Evolutionary conservation across 2,888 invertebrate genomes (phyloP).

Genomic region (Phaonia tiefii): DNA sequence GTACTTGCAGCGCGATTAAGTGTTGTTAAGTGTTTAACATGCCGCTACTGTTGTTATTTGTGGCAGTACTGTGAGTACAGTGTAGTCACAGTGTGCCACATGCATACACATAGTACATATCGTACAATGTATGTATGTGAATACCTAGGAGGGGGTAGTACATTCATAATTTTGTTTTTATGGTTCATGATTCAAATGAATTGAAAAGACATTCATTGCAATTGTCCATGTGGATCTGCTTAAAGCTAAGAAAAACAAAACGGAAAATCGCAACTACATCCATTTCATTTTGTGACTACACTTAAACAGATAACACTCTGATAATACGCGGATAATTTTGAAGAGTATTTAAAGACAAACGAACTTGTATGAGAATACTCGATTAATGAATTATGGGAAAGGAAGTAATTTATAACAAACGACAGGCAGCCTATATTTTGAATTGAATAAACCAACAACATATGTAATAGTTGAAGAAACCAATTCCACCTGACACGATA

Average conservation of each 20-base stretch:
- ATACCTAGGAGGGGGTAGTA: conserved; percentile 2
- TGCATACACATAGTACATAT: neutral
- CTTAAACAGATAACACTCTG: conserved; percentile 6
- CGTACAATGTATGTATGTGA: neutral
- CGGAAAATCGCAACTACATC: too few relatives aligned
- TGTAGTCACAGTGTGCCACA: conserved; percentile 1
- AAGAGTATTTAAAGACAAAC: too few relatives aligned
- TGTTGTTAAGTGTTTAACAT: conserved; percentile 27
- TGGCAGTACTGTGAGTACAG: neutral
- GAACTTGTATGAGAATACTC: too few relatives aligned
- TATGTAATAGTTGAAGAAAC: too few relatives aligned
- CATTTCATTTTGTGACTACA: too few relatives aligned
- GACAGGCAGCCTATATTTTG: too few relatives aligned
- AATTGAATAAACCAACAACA: too few relatives aligned
- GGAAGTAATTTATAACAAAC: too few relatives aligned
- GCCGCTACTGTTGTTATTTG: neutral
- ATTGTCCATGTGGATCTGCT: conserved; percentile 52
- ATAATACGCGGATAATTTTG: neutral
- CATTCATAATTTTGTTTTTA: conserved; percentile 49
- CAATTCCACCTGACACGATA: too few relatives aligned
- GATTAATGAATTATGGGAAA: too few relatives aligned
- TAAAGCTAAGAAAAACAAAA: conserved; percentile 21
- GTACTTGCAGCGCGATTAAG: neutral
- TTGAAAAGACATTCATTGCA: conserved; percentile 56
- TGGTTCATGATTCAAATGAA: conserved; percentile 56